Base-by-base conservation (phyloP, 1,140 invertebrate species). In the Drosophila nasuta region DNA sequence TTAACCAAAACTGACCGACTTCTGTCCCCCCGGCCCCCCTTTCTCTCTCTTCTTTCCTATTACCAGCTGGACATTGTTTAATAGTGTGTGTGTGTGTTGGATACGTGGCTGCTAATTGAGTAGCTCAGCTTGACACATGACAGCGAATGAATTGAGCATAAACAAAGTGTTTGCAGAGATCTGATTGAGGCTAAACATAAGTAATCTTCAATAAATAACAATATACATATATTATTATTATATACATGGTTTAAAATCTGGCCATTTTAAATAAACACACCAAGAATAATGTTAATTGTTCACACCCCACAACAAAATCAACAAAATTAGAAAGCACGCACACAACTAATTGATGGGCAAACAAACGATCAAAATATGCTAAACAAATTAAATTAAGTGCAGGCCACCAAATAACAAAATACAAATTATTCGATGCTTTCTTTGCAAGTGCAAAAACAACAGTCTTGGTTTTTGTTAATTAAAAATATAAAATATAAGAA, bases 1-100 rank as follows among this genome's bases (percentile, higher is more conserved):
- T 88, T 88, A 88, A 88, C 85, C 77, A 83, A 89, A 88, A 89
- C 82, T 86, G 82, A 77, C 81, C 76, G 67, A 67, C 6, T 41
- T 41, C 30, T 65, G 38, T 49, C 74, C 30, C 62, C 49, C 54
- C 66, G 63, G 43, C 38, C 38, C 0, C 30, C 3, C 35, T 38
- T 7, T 33, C 30, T 7, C 5, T 38, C 35, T 38, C 35, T 38
- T 7, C 6, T 38, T 38, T 0, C 3, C 35, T 11, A 38, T 10
- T 11, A 3, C 10, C 35, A 38, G 35, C 6, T 38, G 35, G 35
- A 17, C n/a, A 38, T 38, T 38, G 11, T 10, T 11, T 10, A 11
- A 41, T 6, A 38, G 35, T 8, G 25, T 33, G 15, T 38, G 13
- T 38, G 33, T 25, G 15, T 41, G 11, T 56, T n/a, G 5, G 8